Evolutionary conservation across 1,140 invertebrate species (phyloP), one percentile per base, ranked within the genome.

Genomic region (Tetramorium alpestre): DNA sequence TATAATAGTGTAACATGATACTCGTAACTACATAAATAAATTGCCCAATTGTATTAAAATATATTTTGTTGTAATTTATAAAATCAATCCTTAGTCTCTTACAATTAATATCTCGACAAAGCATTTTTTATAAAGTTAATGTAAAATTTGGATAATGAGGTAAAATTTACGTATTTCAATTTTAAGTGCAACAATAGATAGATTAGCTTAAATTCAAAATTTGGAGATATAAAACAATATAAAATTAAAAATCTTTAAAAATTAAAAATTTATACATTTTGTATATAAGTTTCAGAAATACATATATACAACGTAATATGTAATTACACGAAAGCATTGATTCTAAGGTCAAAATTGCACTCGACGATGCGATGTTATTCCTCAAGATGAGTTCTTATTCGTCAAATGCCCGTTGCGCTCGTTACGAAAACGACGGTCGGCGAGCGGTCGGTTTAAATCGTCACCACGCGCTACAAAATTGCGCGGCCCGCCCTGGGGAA

Each of bases 361-460:
- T 28, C 3, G 25, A 33, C 54, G 11, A 8, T 3, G 80, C 41
- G 18, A 22, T 22, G 22, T 22, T 44, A 18, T 41, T 67, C 67
- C 58, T 22, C 51, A 81, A 80, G 89, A 88, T 90, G 80, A 78
- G 33, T 54, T 58, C 70, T 58, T 70, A 62, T 62, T 90, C 89
- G 56, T 81, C 82, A n/a, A 41, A 54, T 82, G 44, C 16, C 16
- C 54, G 44, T 72, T 82, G 51, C 58, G 62, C 72, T 84, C 28
- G 85, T 60, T 77, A 70, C 18, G 38, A 22, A 73, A 44, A 13
- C 80, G 47, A 58, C 58, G 65, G 64, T 58, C 28, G 47, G 51
- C 81, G 62, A 67, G 44, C 38, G 62, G 80, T 58, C 88, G 86
- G 82, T 94, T 94, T 92, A 93, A 94, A 94, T 92, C 88, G 92